These are phyloP conservation scores for Fabriciana adippe DNA, from an alignment of 2,888 invertebrate species.

Conservation along the genomic window DNA sequence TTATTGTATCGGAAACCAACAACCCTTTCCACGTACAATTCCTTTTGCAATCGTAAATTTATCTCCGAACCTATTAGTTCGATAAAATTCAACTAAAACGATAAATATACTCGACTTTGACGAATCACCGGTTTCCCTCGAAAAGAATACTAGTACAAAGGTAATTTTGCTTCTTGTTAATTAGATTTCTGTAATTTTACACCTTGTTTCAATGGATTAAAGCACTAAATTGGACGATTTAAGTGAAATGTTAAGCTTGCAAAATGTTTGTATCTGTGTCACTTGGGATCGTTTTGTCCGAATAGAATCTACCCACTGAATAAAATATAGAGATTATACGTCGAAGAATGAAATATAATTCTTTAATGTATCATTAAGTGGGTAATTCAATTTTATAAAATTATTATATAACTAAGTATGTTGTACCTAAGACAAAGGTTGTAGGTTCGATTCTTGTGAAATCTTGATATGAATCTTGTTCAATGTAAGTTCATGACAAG, in stretches of 20 bases:
- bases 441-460: too few relatives aligned
- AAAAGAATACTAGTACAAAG: conserved; percentile 63
- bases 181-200: not conserved
- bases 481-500: too few relatives aligned
- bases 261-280: conserved; percentile 70
- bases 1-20: conserved; percentile 25
- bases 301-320: conserved; percentile 70
- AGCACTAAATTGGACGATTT: conserved; percentile 17
- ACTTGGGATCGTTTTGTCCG: conserved; percentile 77
- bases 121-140: conserved; percentile 76
- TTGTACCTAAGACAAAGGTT: too few relatives aligned
- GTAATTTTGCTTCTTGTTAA: conserved; percentile 23
- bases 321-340: conserved; percentile 55
- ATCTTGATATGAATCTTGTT: too few relatives aligned
- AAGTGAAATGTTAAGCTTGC: conserved; percentile 45
- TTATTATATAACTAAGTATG: too few relatives aligned
- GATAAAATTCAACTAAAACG: conserved; percentile 82
- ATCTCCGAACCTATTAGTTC: conserved; percentile 79
- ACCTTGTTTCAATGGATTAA: conserved; percentile 26
- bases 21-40: conserved; percentile 73
- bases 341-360: conserved; percentile 42
- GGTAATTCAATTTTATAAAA: too few relatives aligned
- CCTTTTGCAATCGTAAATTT: conserved; percentile 77
- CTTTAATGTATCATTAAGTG: not conserved
- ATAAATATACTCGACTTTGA: conserved; percentile 79